Evolutionary conservation across 1,140 invertebrate genomes (phyloP), one percentile per base, ranked within the genome.

Genomic region (Cydia splendana): DNA sequence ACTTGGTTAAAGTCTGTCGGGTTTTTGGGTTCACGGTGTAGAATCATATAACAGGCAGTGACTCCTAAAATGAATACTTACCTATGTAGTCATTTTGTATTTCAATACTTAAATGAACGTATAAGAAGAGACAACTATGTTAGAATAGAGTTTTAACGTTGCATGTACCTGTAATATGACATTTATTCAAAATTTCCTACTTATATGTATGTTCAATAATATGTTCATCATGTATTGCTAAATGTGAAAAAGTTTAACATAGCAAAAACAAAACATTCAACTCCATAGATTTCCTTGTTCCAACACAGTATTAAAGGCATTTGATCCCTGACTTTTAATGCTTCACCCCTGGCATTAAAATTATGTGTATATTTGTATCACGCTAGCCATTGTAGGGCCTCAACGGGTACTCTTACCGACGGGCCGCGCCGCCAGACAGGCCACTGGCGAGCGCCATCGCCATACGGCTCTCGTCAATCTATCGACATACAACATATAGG

Each of bases 281-380:
- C 89, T 92, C 91, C 77, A 91, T 67, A 74, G 80, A 79, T 87
- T 85, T 42, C 51, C 20, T 13, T 75, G n/a, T 62, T 51, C 78
- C 78, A 34, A 78, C 83, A 83, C 76, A 81, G 91, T 87, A 92
- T 92, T 92, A 91, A 87, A 90, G 90, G 90, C 86, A 93, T 93
- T 93, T 93, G 91, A 93, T 93, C 90, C 91, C 89, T 91, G 90
- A 93, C 91, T 93, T 93, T 93, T 93, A 93, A 93, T 93, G 91
- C 91, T 93, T 93, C 91, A 91, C 91, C 90, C 88, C 86, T 87
- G 89, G 90, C 87, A 93, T 91, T 93, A 93, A 93, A 93, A 93
- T 93, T 93, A 93, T 93, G 89, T 93, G 88, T 93, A 91, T 92
- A 91, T 93, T 91, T 92, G 88, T 93, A 93, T 93, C 89, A 91